Percentiles rank a stretch among this genome's conserved stretches.
Evolutionary conservation across 2,888 invertebrate species (phyloP).

Genomic region (Auanema freiburgensis): DNA sequence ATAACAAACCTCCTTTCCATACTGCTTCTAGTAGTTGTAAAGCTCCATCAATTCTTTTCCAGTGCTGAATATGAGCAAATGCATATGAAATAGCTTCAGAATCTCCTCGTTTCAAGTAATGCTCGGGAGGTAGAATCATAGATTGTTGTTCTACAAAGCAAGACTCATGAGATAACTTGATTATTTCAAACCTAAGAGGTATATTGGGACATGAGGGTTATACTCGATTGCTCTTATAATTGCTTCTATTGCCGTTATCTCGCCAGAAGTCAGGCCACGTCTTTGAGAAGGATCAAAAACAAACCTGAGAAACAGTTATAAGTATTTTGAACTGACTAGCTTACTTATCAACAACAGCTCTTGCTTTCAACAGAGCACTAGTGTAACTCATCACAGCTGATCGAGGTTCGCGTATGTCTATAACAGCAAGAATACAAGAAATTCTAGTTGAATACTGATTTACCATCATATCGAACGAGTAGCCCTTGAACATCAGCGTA

Average conservation of each 20-base stretch:
- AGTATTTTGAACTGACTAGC: slow-evolving; percentile 17
- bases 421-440: slow-evolving; percentile 25
- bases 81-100: slow-evolving; percentile 95
- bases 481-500: slow-evolving; percentile 94
- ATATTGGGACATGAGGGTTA: slow-evolving; percentile 82
- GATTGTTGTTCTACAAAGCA: slow-evolving; percentile 86
- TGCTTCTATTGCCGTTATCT: slow-evolving; percentile 82
- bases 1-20: slow-evolving; percentile 82
- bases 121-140: slow-evolving; percentile 91
- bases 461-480: slow-evolving; percentile 81
- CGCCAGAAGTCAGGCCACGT: slow-evolving; percentile 79
- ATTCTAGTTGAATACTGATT: slow-evolving; percentile 2
- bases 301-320: slow-evolving; percentile 36
- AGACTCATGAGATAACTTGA: slow-evolving; percentile 3
- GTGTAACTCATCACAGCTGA: slow-evolving; percentile 94
- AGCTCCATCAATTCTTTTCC: slow-evolving; percentile 94
- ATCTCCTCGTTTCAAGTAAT: slow-evolving; percentile 84
- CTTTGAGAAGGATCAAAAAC: slow-evolving; percentile 48
- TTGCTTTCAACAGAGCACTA: slow-evolving; percentile 84
- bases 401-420: slow-evolving; percentile 86
- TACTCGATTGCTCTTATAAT: slow-evolving; percentile 94
- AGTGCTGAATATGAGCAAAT: slow-evolving; percentile 91
- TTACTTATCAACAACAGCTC: slow-evolving; percentile 68
- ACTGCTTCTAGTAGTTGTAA: slow-evolving; percentile 85
- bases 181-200: slow-evolving; percentile 31